Percentiles rank a stretch among this genome's conserved stretches.
phyloP scores from a whole-genome alignment of 2,888 invertebrate species.

The Hyposoter didymator region DNA sequence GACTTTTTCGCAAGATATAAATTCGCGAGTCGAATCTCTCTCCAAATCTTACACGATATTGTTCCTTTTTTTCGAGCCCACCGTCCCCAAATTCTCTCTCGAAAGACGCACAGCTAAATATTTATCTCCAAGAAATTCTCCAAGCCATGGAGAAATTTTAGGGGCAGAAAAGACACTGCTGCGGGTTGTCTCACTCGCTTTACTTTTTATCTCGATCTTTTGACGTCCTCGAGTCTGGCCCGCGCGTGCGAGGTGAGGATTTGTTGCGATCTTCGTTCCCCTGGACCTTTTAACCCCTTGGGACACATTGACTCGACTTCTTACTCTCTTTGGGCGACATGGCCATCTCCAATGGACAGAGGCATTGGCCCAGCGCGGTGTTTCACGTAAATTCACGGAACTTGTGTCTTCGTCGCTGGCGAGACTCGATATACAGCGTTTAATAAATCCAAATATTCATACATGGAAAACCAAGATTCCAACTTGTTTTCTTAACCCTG shows the following conservation, averaged over 20 bases:
- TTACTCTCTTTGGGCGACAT: constrained; percentile 12
- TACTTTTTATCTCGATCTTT: constrained; percentile 55
- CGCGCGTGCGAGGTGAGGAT: constrained; percentile 34
- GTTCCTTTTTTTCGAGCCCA: background rate
- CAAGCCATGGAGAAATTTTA: constrained; percentile 10
- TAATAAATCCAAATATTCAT: background rate
- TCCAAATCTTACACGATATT: constrained; percentile 17
- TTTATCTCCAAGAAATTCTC: constrained; percentile 25
- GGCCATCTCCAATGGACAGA: background rate
- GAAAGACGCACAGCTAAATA: constrained; percentile 14
- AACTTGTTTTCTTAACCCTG: background rate
- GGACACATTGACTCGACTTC: constrained; percentile 33
- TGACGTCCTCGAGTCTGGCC: constrained; percentile 19
- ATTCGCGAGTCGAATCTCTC: constrained; percentile 13
- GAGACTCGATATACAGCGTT: background rate
- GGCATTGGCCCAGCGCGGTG: background rate
- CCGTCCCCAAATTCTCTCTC: constrained; percentile 20
- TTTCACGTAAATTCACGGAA: background rate
- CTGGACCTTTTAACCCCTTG: constrained; percentile 59
- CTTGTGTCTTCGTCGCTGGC: background rate
- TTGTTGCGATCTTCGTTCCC: constrained; percentile 37
- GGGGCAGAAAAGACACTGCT: background rate
- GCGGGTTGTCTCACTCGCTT: constrained; percentile 17
- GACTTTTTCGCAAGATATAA: background rate
- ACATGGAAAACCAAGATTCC: background rate